These are phyloP conservation scores for Mandrillus leucophaeus DNA, from an alignment of 2,113 vertebrate species.

Conservation along the genomic window DNA sequence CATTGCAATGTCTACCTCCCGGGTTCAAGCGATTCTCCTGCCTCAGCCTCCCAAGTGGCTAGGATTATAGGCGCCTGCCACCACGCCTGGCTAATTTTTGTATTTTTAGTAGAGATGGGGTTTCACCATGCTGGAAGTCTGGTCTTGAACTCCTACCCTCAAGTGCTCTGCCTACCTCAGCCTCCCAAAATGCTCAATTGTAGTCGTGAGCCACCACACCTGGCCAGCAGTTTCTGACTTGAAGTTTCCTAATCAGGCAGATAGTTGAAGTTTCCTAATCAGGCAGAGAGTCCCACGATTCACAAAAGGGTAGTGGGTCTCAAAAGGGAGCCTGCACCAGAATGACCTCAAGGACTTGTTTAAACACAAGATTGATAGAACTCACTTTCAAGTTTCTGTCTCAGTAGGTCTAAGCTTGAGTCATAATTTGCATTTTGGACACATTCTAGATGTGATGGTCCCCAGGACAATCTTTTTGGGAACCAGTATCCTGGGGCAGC, in stretches of 20 bases:
- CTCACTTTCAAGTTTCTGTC: background rate
- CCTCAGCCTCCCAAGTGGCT: too few species aligned
- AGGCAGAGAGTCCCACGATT: background rate
- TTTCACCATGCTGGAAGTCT: too few species aligned
- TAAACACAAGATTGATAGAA: background rate
- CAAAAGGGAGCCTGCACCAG: background rate
- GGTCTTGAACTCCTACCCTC: too few species aligned
- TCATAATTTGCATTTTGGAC: background rate
- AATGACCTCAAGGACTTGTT: background rate
- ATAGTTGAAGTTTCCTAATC: background rate
- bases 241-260: background rate
- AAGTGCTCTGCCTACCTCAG: too few species aligned
- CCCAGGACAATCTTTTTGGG: background rate
- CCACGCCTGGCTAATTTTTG: too few species aligned
- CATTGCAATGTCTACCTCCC: too few species aligned
- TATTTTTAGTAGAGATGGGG: too few species aligned
- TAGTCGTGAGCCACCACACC: too few species aligned
- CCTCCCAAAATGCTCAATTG: too few species aligned
- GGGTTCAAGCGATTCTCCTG: too few species aligned
- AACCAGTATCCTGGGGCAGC: background rate
- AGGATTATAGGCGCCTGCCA: too few species aligned
- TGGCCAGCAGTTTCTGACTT: background rate
- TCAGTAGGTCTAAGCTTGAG: background rate
- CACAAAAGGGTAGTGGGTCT: background rate
- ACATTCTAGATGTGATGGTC: background rate